These are phyloP conservation scores for Denticeps clupeoides DNA, from an alignment of 2,797 vertebrate species.

Conservation along the genomic window DNA sequence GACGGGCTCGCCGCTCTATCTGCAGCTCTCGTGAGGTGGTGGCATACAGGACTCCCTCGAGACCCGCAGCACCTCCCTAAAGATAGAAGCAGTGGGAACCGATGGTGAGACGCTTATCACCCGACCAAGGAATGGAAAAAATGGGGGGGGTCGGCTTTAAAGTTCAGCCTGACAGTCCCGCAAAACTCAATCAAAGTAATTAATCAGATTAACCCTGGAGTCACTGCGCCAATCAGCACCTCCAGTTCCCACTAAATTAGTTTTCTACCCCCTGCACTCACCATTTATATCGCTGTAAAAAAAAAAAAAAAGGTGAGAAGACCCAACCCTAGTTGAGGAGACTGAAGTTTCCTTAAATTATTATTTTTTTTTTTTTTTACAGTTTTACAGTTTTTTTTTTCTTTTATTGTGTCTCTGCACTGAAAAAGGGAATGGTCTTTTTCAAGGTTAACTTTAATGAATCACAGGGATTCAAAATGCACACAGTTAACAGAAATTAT, in stretches of 20 bases:
- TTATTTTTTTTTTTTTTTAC: too few species aligned
- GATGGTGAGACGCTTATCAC: constrained; percentile 61
- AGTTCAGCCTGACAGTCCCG: constrained; percentile 16
- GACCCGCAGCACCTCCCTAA: constrained; percentile 56
- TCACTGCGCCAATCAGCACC: too few species aligned
- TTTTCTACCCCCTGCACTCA: constrained; percentile 9
- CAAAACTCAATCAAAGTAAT: constrained; percentile 23
- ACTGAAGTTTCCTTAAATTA: too few species aligned
- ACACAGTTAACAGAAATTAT: too few species aligned
- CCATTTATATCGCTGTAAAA: constrained; percentile 12
- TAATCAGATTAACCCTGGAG: too few species aligned
- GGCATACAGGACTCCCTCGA: constrained; percentile 57
- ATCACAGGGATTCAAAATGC: too few species aligned
- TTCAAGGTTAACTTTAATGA: too few species aligned
- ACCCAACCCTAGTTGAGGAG: too few species aligned
- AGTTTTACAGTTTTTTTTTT: too few species aligned
- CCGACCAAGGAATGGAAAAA: constrained; percentile 56
- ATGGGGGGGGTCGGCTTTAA: constrained; percentile 18
- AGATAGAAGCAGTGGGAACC: constrained; percentile 54
- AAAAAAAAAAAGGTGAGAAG: neutral
- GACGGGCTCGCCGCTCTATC: constrained; percentile 25
- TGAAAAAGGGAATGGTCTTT: too few species aligned
- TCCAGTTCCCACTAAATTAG: too few species aligned
- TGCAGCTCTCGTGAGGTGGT: constrained; percentile 40
- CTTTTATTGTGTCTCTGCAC: too few species aligned